These are phyloP conservation scores for Ariolimax columbianus DNA, from an alignment of 2,888 invertebrate species.

Conservation along the genomic window DNA sequence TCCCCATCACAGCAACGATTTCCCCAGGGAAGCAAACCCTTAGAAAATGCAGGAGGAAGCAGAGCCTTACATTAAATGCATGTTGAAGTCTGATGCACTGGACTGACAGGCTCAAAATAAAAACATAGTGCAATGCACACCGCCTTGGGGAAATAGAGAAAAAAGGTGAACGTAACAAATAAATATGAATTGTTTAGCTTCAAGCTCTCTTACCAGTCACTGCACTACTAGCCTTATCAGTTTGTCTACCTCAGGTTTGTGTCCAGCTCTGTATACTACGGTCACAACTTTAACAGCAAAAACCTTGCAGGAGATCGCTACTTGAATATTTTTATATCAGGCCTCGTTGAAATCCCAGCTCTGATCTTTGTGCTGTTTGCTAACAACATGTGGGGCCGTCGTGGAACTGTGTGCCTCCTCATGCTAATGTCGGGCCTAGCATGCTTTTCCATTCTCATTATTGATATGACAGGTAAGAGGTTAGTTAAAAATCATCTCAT, in stretches of 20 bases:
- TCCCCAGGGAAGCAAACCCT: too few relatives aligned
- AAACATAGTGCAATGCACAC: too few relatives aligned
- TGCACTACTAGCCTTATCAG: not conserved
- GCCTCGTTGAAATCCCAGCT: conserved; percentile 76
- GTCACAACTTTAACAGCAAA: conserved; percentile 71
- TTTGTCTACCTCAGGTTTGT: conserved; percentile 70
- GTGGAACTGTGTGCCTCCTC: conserved; percentile 67
- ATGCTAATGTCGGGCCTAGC: conserved; percentile 70
- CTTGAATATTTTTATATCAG: conserved; percentile 74
- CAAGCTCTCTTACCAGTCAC: too few relatives aligned
- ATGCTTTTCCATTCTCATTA: conserved; percentile 70
- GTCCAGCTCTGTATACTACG: conserved; percentile 75
- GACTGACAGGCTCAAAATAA: too few relatives aligned
- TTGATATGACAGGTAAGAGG: conserved; percentile 67
- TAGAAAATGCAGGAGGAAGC: too few relatives aligned
- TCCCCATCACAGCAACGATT: too few relatives aligned
- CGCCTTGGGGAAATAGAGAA: too few relatives aligned
- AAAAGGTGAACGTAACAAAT: too few relatives aligned
- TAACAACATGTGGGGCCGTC: conserved; percentile 73
- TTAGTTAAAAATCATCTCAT: not conserved
- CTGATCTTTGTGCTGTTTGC: conserved; percentile 71
- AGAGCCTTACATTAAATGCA: too few relatives aligned
- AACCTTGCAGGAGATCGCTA: conserved; percentile 73
- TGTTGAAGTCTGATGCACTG: too few relatives aligned
- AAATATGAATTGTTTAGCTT: too few relatives aligned